A percentile compares a stretch with the other conserved stretches of the same genome.
Evolutionary conservation across 2,797 vertebrate genomes (phyloP).

Genomic region (Petrocephalus sullivani): DNA sequence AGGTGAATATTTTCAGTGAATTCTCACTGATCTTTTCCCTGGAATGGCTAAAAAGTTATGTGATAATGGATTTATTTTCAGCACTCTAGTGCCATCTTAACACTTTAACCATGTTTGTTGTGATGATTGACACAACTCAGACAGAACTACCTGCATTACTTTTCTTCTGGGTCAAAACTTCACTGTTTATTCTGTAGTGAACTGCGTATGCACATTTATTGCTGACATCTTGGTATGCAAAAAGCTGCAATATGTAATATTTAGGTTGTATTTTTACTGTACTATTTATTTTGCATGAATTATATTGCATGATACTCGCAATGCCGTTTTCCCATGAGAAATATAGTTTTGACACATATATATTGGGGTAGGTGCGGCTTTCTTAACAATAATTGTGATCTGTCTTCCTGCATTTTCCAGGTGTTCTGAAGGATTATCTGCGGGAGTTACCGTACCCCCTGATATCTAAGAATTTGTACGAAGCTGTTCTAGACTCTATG

Average conservation of each 20-base stretch:
- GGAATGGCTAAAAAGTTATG: not conserved
- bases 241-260: not conserved
- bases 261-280: not conserved
- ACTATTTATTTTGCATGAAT: not conserved
- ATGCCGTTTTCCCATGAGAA: not conserved
- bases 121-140: not conserved
- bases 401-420: constrained; percentile 51
- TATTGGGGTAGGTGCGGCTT: not conserved
- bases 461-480: constrained; percentile 87
- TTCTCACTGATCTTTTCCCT: not conserved
- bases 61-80: not conserved
- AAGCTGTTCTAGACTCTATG: constrained; percentile 85
- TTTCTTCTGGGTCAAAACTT: not conserved
- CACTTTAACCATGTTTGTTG: not conserved
- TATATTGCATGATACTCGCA: not conserved
- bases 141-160: not conserved
- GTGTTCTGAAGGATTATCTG: constrained; percentile 94
- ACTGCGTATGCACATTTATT: not conserved
- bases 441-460: constrained; percentile 90
- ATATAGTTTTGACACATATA: not conserved
- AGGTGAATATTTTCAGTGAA: not conserved
- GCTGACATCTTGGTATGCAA: not conserved
- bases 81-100: not conserved
- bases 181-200: not conserved
- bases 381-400: not conserved